Conservation (phyloP, 1,140 invertebrate species). For the Eumaeus atala region DNA sequence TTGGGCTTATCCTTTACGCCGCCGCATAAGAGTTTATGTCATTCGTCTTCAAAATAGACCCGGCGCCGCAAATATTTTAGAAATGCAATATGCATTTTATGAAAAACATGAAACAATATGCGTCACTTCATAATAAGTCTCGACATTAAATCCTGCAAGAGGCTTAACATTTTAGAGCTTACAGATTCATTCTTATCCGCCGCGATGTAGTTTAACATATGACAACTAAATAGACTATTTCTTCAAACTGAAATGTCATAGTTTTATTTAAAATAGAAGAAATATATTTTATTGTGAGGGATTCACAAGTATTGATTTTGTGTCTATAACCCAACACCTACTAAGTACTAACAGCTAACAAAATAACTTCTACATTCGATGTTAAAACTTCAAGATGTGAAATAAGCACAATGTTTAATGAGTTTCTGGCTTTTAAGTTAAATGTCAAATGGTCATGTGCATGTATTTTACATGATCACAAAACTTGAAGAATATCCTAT, state of each 20-base stretch:
- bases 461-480: not conserved
- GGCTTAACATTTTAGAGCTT: constrained; percentile 15
- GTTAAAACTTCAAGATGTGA: not conserved
- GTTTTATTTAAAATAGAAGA: not conserved
- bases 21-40: constrained; percentile 71
- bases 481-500: no score
- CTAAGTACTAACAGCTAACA: constrained; percentile 45
- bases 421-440: no score
- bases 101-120: constrained; percentile 53
- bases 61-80: constrained; percentile 41
- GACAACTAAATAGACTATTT: no score
- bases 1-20: constrained; percentile 73
- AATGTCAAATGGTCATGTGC: constrained; percentile 11
- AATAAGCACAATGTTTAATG: no score
- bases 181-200: constrained; percentile 11
- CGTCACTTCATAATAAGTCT: constrained; percentile 30
- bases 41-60: constrained; percentile 61
- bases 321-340: constrained; percentile 17
- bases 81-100: constrained; percentile 44
- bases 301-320: constrained; percentile 64
- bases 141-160: constrained; percentile 12
- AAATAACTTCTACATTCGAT: not conserved
- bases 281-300: no score
- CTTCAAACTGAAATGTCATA: no score
- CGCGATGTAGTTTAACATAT: constrained; percentile 11